Base-by-base conservation (phyloP, 2,888 invertebrate species). In the Sceliomorpha sp. region DNA sequence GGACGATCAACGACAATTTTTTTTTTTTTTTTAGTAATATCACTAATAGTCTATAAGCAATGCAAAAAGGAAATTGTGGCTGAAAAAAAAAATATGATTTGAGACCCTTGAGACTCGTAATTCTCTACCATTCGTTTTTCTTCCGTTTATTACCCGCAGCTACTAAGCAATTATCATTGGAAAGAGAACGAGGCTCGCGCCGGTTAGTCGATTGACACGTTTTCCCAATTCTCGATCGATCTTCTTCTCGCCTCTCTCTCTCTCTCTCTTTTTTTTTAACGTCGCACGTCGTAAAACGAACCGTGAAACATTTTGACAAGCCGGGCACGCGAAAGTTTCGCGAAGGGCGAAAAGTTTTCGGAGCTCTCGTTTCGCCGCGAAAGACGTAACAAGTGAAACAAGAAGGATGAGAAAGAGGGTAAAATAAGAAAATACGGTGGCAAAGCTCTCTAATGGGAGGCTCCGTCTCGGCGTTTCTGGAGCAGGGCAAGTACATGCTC, bases 401-500 rank as follows among this genome's bases (percentile, higher is more conserved):
- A 45, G 44, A 50, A 50, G 27, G 31, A 32, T 32, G 27, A 50
- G 42, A 29, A 20, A 40, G 26, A 24, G 12, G 12, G 1, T 13
- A 8, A 1, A 26, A 13, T 15, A 37, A 32, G 15, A 15, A 31
- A 39, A 24, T 32, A 64, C 58, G 64, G 64, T 64, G 59, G 68
- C 68, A 68, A 62, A 68, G 68, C 68, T 68, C 31, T 55, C 44
- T 60, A 67, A 60, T 48, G 53, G 37, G 27, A 26, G 5, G 64
- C 45, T 47, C 32, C n/a, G n/a, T n/a, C n/a, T 39, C 47, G 13
- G 40, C 60, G 53, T 67, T 55, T 60, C 55, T 44, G 48, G 59
- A 55, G 47, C 59, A 67, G 55, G 67, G 59, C 67, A 60, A 67
- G 67, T 67, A 47, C 59, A 48, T 44, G 48, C 44, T 67, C 53